Percentiles rank a stretch among this genome's conserved stretches.
Conservation (phyloP, 2,113 vertebrate species). For the Leiothrix lutea region DNA sequence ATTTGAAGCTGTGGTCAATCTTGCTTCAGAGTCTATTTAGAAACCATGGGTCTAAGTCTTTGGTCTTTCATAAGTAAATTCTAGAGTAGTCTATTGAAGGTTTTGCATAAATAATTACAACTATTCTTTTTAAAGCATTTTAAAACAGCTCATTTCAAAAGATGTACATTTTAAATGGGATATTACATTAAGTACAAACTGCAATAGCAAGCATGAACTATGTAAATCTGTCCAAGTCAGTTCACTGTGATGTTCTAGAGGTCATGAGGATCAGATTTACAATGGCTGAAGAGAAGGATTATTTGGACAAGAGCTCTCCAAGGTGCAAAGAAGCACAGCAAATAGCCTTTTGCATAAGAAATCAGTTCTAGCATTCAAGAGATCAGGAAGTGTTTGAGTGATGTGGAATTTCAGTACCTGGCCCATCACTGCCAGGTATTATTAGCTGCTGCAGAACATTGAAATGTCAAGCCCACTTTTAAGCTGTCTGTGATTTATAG, state of each 20-base stretch:
- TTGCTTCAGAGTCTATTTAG: background rate
- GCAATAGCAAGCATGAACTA: background rate
- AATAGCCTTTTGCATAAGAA: background rate
- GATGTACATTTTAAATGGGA: accelerated
- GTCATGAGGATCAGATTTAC: background rate
- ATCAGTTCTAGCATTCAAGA: background rate
- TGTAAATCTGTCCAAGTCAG: background rate
- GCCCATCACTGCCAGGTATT: background rate
- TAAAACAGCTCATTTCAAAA: background rate
- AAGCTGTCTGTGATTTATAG: background rate
- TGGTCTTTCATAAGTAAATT: background rate
- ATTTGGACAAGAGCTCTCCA: background rate
- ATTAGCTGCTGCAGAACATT: background rate
- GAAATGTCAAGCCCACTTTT: background rate
- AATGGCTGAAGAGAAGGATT: background rate
- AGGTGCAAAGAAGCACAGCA: accelerated
- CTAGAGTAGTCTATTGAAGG: background rate
- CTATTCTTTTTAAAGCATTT: background rate
- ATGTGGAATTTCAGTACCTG: background rate
- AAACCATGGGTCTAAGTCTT: background rate
- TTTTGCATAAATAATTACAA: background rate
- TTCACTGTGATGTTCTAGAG: background rate
- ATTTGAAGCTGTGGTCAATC: background rate
- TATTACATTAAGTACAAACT: background rate
- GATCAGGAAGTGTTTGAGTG: background rate